phyloP scores from a whole-genome alignment of 2,113 vertebrate species.

The Sander vitreus region DNA sequence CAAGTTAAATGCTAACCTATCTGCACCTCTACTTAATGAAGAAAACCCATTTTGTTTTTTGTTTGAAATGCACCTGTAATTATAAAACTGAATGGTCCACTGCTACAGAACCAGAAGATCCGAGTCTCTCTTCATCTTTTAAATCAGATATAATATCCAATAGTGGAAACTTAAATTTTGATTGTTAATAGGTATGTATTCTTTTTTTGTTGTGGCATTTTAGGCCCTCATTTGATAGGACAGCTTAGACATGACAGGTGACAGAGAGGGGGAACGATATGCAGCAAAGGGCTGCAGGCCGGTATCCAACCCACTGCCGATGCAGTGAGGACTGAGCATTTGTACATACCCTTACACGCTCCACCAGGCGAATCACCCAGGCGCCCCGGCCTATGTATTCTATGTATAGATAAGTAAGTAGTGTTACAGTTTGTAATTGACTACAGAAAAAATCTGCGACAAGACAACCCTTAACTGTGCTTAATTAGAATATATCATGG shows the following conservation, averaged over 20 bases:
- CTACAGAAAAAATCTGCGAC: neutral
- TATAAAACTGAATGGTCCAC: neutral
- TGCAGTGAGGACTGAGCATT: too few species aligned
- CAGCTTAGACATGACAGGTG: too few species aligned
- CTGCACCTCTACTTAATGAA: neutral
- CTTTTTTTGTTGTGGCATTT: too few species aligned
- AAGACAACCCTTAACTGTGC: neutral
- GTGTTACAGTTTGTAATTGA: slow-evolving; percentile 16
- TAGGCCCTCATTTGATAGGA: too few species aligned
- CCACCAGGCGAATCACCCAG: too few species aligned
- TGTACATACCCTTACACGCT: too few species aligned
- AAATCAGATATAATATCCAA: neutral
- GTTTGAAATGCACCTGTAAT: neutral
- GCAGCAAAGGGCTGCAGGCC: too few species aligned
- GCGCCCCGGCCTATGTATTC: neutral
- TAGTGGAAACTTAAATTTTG: neutral
- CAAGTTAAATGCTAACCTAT: neutral
- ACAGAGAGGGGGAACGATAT: too few species aligned
- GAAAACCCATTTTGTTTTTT: neutral
- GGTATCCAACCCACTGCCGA: too few species aligned
- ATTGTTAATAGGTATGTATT: neutral
- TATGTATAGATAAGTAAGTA: neutral
- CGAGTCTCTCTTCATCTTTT: neutral
- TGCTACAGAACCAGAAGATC: neutral
- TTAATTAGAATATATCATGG: slow-evolving; percentile 22